Evolutionary conservation across 2,888 invertebrate species (phyloP), one percentile per base, ranked within the genome.

Genomic region (Macaria liturata): DNA sequence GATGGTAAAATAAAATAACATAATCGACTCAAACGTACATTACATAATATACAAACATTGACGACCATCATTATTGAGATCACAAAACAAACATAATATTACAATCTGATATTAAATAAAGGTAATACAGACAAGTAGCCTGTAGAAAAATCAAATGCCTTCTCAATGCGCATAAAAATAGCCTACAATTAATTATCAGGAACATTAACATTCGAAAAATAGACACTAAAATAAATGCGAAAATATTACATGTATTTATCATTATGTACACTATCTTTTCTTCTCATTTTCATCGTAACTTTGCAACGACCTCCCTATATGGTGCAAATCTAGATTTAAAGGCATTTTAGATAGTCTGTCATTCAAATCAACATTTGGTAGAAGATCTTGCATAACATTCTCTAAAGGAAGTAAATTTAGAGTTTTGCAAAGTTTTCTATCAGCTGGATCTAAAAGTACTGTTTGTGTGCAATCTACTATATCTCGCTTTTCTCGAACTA

Each of bases 231-330:
- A 69, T 68, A 75, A 73, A 72, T 71, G 67, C 67, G 55, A 4
- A 46, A 39, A 46, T 9, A 61, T 39, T 42, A 42, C 4, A 42
- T 9, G 6, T n/a, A 42, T 1, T 42, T n/a, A 46, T 20, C 2
- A 20, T 20, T 20, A 54, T 50, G 30, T 48, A 49, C 9, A 55
- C 62, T 68, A 77, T 67, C 78, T 57, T 44, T 45, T 82, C 59
- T 64, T 69, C 63, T 70, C 71, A 49, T 65, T 70, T 57, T 80
- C 77, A 7, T 82, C 72, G 46, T 75, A 80, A 70, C 75, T 86
- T 73, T 90, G 88, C 0, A 91, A 73, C 37, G 88, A 83, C 67
- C 91, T 80, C 30, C 75, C 70, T 2, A 87, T 68, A 54, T 84
- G 84, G 67, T 80, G 76, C 54, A 86, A 74, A 0, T 50, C 46